These are phyloP conservation scores for Sylvia borin DNA, from an alignment of 2,797 vertebrate genomes.

Conservation along the genomic window DNA sequence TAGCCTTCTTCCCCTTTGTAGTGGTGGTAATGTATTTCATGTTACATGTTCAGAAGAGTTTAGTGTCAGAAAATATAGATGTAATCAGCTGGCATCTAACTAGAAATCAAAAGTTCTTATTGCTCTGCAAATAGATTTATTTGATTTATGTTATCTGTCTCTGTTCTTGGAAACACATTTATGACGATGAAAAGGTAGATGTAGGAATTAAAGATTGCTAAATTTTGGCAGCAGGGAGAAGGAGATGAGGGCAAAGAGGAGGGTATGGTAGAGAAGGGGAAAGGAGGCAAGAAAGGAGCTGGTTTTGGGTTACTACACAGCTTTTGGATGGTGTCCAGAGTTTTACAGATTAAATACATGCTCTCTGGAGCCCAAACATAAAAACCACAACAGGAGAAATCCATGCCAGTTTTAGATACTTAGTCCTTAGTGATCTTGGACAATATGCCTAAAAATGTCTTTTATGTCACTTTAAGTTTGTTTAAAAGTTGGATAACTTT, in stretches of 20 bases:
- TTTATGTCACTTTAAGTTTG: conserved; percentile 75
- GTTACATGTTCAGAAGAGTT: conserved; percentile 74
- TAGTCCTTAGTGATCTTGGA: conserved; percentile 54
- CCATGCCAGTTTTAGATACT: conserved; percentile 67
- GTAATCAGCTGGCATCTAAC: conserved; percentile 78
- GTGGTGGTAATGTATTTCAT: conserved; percentile 76
- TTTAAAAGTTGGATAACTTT: conserved; percentile 77
- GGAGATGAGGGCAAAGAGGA: neutral
- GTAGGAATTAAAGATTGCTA: conserved; percentile 58
- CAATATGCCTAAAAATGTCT: conserved; percentile 72
- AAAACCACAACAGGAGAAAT: conserved; percentile 67
- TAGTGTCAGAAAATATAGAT: conserved; percentile 79
- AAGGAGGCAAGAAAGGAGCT: neutral
- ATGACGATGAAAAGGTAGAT: conserved; percentile 60
- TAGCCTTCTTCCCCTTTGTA: conserved; percentile 69
- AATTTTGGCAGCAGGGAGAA: neutral
- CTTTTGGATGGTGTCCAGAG: conserved; percentile 71
- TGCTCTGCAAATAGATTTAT: conserved; percentile 75
- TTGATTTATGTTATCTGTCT: conserved; percentile 72
- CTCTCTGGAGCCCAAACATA: conserved; percentile 63
- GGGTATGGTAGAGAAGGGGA: neutral
- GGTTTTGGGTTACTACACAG: conserved; percentile 69
- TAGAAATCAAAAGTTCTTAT: conserved; percentile 81
- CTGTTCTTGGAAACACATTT: conserved; percentile 63
- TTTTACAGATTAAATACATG: conserved; percentile 72